Evolutionary conservation across 2,113 vertebrate species (phyloP), one percentile per base, ranked within the genome.

Genomic region (Perca flavescens): DNA sequence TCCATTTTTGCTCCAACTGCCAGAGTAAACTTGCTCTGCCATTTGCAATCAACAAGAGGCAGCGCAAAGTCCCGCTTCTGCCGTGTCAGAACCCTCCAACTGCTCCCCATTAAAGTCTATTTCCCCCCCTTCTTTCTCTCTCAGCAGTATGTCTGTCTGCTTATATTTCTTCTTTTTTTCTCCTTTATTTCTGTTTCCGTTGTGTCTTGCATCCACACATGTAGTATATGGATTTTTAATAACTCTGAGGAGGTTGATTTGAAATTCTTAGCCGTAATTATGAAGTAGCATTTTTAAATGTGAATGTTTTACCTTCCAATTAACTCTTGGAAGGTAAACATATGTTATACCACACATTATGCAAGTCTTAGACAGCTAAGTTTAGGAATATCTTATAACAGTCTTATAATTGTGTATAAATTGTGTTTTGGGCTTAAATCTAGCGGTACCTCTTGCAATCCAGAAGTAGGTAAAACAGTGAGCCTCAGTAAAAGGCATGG

Each of bases 11-110:
- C 90, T 76, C 91, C 86, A 94, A 88, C 90, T 91, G 89, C 63
- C 52, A 89, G 71, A 81, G 93, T 94, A 92, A 96, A 96, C 94
- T 92, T 94, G 46, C 46, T 64, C 94, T 96, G 95, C 94, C 96
- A 79, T 81, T 93, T 90, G 90, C 92, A 94, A 95, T 96, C 91
- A 88, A 61, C 87, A 74, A 86, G 50, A 86, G 92, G 76, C 77
- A 82, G 47, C 69, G 73, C 86, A 83, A 92, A 78, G 89, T 69
- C 56, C 86, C 79, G 84, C 90, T 92, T 82, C 82, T 87, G 93
- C 92, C 2, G 0, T 93, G 22, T 94, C 90, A 67, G 57, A 87
- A 89, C 70, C 86, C 86, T 82, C 85, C 79, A 82, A 91, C 85
- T 83, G 83, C 78, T 86, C 68, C 69, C 43, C 80, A 58, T 77